Evolutionary conservation across 2,888 invertebrate genomes (phyloP).

Genomic region (Drosophila hamatofila): DNA sequence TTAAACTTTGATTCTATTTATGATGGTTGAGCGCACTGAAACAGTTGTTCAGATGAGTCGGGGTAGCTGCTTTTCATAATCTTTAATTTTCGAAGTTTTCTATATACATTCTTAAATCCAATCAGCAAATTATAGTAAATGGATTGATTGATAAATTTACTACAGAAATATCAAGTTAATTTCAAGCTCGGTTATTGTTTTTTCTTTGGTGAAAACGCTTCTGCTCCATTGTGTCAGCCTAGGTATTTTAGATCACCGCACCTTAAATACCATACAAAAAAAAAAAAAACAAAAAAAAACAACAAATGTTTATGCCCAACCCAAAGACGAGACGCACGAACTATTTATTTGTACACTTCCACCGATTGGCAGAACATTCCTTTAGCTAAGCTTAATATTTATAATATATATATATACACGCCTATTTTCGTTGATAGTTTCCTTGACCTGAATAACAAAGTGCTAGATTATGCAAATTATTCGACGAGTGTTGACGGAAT

Average conservation of each 20-base stretch:
- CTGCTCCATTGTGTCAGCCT: conserved; percentile 24
- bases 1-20: too few relatives aligned
- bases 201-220: neutral
- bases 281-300: too few relatives aligned
- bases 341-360: conserved; percentile 42
- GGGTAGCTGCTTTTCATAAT: neutral
- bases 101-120: too few relatives aligned
- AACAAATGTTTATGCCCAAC: conserved; percentile 1
- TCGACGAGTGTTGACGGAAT: conserved; percentile 42
- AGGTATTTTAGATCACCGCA: conserved; percentile 21
- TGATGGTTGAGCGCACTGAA: too few relatives aligned
- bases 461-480: conserved; percentile 55
- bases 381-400: neutral
- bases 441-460: conserved; percentile 76
- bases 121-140: too few relatives aligned
- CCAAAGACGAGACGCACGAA: conserved; percentile 16
- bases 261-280: conserved; percentile 6
- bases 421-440: conserved; percentile 53
- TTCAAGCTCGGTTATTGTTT: neutral
- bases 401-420: neutral
- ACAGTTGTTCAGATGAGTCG: too few relatives aligned
- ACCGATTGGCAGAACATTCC: conserved; percentile 12
- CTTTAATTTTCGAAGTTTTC: too few relatives aligned
- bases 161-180: too few relatives aligned
- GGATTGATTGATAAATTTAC: too few relatives aligned